These are phyloP conservation scores for Hydrophis major DNA, from an alignment of 2,797 vertebrate species.

Conservation along the genomic window DNA sequence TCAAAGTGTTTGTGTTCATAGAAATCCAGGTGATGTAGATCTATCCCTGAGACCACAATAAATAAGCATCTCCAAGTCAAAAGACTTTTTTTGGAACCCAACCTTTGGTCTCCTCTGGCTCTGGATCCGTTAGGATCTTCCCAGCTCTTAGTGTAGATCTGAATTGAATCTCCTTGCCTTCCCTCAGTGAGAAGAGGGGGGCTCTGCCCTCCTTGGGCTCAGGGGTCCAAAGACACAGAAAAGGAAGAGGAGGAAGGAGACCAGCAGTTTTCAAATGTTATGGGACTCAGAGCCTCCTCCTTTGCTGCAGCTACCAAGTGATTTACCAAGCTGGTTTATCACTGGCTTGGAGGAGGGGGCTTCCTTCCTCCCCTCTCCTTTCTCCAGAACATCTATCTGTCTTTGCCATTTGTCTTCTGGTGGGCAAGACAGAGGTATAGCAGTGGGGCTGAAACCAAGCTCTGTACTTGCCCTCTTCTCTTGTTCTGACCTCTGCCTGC, in stretches of 20 bases:
- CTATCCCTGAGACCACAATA: not conserved
- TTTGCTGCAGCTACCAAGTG: not conserved
- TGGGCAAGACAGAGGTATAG: not conserved
- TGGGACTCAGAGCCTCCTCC: not conserved
- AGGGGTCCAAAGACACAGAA: not conserved
- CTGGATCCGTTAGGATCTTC: not conserved
- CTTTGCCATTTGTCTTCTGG: not conserved
- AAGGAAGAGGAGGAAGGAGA: not conserved
- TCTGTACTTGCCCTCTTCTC: not conserved
- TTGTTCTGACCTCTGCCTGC: not conserved
- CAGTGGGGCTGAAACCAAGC: not conserved
- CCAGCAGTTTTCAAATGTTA: not conserved
- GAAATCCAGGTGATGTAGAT: not conserved
- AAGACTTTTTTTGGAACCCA: not conserved
- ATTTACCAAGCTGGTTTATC: not conserved
- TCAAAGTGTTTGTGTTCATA: not conserved
- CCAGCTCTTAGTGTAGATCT: not conserved
- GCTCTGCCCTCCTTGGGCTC: not conserved
- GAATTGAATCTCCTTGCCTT: not conserved
- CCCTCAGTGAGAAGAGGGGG: not conserved
- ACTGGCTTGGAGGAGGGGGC: not conserved
- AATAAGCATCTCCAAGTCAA: not conserved
- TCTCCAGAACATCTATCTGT: not conserved
- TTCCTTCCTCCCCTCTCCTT: not conserved
- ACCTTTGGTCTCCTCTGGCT: not conserved